These are phyloP conservation scores for Pungitius pungitius DNA, from an alignment of 2,113 vertebrate species.

Conservation along the genomic window DNA sequence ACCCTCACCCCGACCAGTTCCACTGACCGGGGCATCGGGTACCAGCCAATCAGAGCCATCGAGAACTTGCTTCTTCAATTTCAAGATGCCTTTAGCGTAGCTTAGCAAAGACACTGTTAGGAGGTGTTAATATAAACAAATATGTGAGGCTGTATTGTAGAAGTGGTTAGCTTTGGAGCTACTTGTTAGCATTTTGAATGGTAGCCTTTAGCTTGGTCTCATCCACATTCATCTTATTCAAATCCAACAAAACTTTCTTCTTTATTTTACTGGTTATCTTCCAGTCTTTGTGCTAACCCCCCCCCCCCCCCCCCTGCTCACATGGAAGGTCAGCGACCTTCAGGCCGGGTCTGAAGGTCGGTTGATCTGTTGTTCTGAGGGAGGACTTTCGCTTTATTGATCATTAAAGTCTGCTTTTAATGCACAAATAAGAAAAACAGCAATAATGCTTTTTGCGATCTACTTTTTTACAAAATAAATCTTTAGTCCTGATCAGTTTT, in stretches of 20 bases:
- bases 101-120: neutral
- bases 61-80: too few relatives aligned
- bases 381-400: slow-evolving; percentile 6
- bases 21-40: too few relatives aligned
- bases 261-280: neutral
- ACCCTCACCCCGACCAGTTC: too few relatives aligned
- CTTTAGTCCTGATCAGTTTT: slow-evolving; percentile 42
- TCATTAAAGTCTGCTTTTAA: slow-evolving; percentile 16
- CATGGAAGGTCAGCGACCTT: too few relatives aligned
- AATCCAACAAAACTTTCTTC: neutral
- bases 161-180: neutral
- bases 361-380: neutral
- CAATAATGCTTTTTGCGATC: slow-evolving; percentile 59
- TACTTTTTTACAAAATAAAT: slow-evolving; percentile 76
- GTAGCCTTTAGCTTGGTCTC: neutral
- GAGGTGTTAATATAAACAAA: neutral
- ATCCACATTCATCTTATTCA: neutral
- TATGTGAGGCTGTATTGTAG: neutral
- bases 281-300: slow-evolving; percentile 1
- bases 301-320: too few relatives aligned
- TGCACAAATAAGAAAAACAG: slow-evolving; percentile 24
- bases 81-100: neutral
- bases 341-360: too few relatives aligned
- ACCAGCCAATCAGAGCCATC: too few relatives aligned
- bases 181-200: neutral